A percentile compares a stretch with the other conserved stretches of the same genome.
These are phyloP conservation scores for Regulus satrapa DNA, from an alignment of 2,113 vertebrate species.

Conservation along the genomic window DNA sequence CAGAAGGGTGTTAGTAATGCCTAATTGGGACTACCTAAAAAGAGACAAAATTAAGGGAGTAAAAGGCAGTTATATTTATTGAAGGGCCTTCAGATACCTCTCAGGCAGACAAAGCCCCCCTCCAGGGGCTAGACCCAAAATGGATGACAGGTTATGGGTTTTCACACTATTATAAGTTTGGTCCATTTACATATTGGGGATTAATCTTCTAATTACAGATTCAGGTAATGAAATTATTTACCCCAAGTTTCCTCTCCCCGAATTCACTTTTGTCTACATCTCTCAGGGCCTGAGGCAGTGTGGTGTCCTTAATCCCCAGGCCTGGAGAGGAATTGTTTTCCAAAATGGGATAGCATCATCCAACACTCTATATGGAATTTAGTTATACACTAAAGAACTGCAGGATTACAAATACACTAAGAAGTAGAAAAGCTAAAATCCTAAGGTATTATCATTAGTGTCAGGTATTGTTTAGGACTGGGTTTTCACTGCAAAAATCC, in stretches of 20 bases:
- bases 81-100: neutral
- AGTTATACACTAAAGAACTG: neutral
- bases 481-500: neutral
- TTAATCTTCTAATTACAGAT: neutral
- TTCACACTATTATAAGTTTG: neutral
- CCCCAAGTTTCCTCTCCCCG: neutral
- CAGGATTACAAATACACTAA: neutral
- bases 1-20: neutral
- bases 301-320: neutral
- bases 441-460: neutral
- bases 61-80: neutral
- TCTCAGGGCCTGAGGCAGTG: neutral
- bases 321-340: neutral
- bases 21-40: neutral
- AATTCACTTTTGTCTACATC: neutral
- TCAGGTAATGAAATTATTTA: neutral
- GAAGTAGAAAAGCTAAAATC: neutral
- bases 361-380: neutral
- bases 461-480: neutral
- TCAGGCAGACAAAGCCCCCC: rapidly evolving
- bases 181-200: neutral
- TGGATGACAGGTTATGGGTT: rapidly evolving
- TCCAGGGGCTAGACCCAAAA: neutral
- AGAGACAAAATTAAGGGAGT: neutral
- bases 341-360: neutral